A percentile compares a stretch with the other conserved stretches of the same genome.
Evolutionary conservation across 2,113 vertebrate genomes (phyloP).

Genomic region (Neoarius graeffei): DNA sequence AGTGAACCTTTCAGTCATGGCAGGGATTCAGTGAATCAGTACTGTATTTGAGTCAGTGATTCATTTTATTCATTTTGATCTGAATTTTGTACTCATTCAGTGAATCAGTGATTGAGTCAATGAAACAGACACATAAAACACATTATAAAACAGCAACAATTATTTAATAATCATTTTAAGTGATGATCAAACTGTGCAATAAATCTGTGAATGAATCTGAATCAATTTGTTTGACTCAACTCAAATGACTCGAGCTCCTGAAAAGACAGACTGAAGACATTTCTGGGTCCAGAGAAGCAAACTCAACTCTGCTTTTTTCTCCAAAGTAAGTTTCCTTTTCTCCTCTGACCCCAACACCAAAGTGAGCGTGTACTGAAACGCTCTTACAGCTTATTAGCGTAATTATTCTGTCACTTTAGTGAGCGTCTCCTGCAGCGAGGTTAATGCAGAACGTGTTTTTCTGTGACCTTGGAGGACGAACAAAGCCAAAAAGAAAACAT

Average conservation of each 20-base stretch:
- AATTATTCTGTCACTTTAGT: constrained; percentile 32
- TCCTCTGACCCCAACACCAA: neutral
- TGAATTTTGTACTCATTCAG: neutral
- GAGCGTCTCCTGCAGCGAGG: neutral
- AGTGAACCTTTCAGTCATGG: neutral
- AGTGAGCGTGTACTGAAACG: neutral
- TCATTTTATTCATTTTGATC: neutral
- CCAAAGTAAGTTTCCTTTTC: neutral
- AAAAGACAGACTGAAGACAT: neutral
- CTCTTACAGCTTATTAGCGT: constrained; percentile 27
- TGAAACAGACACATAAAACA: neutral
- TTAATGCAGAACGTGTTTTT: constrained; percentile 9
- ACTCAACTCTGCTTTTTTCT: neutral
- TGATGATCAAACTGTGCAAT: neutral
- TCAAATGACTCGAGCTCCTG: neutral
- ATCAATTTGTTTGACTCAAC: neutral
- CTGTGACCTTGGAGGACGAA: neutral
- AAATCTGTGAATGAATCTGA: neutral
- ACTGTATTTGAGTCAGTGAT: neutral
- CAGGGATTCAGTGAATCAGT: constrained; percentile 4
- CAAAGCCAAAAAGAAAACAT: constrained; percentile 8
- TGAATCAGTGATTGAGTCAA: neutral
- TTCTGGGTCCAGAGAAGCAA: neutral
- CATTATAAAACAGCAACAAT: neutral
- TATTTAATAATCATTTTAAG: neutral